A percentile compares a stretch with the other conserved stretches of the same genome.
phyloP scores from a whole-genome alignment of 2,113 vertebrate species.

The Archocentrus centrarchus region DNA sequence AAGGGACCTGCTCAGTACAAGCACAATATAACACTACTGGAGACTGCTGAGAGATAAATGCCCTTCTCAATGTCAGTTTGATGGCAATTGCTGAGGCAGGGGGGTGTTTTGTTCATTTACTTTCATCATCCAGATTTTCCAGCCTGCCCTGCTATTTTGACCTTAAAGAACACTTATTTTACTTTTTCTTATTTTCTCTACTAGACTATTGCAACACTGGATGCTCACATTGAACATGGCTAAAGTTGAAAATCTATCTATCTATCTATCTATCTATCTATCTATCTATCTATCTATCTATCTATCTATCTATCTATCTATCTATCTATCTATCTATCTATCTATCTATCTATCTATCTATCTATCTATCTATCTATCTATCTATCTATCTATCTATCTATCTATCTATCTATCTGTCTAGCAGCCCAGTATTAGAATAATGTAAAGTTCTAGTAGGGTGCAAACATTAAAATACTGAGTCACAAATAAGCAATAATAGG shows the following conservation, averaged over 20 bases:
- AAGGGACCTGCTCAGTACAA: constrained; percentile 38
- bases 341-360: too few species aligned
- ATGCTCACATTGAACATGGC: not conserved
- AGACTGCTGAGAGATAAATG: constrained; percentile 40
- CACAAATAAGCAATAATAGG: not conserved
- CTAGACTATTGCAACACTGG: not conserved
- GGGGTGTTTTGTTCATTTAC: constrained; percentile 38
- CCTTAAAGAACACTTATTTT: not conserved
- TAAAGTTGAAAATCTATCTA: too few species aligned
- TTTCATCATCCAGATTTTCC: constrained; percentile 32
- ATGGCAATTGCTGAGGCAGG: constrained; percentile 27
- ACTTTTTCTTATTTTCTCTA: not conserved
- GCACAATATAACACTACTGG: constrained; percentile 26
- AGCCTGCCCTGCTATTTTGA: constrained; percentile 28
- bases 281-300: too few species aligned
- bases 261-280: too few species aligned
- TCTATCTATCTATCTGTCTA: too few species aligned
- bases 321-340: too few species aligned
- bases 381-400: not conserved
- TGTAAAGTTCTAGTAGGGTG: not conserved
- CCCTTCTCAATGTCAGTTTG: constrained; percentile 50
- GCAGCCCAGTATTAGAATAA: not conserved
- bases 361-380: not conserved
- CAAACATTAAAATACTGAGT: not conserved
- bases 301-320: too few species aligned